A percentile compares a stretch with the other conserved stretches of the same genome.
Conservation (phyloP, 2,113 vertebrate genomes). For the Tupaia tana region DNA sequence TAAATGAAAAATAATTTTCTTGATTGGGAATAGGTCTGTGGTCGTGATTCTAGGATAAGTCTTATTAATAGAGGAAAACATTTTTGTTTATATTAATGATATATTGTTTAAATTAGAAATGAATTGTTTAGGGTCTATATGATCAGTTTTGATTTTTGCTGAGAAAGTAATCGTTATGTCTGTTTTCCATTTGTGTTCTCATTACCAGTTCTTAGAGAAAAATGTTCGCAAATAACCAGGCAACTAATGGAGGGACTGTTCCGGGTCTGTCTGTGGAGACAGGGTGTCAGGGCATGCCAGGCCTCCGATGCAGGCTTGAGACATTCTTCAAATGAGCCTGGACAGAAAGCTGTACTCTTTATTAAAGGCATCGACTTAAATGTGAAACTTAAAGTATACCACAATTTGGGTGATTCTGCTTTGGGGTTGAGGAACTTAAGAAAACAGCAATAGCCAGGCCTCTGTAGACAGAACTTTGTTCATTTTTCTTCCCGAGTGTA, state of each 20-base stretch:
- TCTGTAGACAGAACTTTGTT: neutral
- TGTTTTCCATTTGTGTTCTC: neutral
- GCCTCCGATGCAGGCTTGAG: neutral
- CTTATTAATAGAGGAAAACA: neutral
- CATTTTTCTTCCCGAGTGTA: neutral
- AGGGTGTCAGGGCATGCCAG: neutral
- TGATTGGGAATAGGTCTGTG: slow-evolving; percentile 23
- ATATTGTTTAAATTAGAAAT: slow-evolving; percentile 41
- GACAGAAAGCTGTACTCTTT: neutral
- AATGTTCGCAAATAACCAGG: neutral
- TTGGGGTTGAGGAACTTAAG: neutral
- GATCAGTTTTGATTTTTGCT: slow-evolving; percentile 10
- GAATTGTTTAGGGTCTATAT: neutral
- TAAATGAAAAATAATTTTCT: slow-evolving; percentile 9
- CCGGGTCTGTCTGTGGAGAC: neutral
- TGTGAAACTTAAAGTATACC: neutral
- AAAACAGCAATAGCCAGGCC: neutral
- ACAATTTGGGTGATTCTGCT: neutral
- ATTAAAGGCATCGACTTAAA: slow-evolving; percentile 2
- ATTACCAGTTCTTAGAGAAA: neutral
- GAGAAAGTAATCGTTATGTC: slow-evolving; percentile 16
- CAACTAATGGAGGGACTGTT: neutral
- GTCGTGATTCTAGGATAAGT: neutral
- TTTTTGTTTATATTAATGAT: slow-evolving; percentile 12
- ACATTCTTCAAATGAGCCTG: neutral